Evolutionary conservation across 2,797 vertebrate species (phyloP).

Genomic region (Pteropus rufus): DNA sequence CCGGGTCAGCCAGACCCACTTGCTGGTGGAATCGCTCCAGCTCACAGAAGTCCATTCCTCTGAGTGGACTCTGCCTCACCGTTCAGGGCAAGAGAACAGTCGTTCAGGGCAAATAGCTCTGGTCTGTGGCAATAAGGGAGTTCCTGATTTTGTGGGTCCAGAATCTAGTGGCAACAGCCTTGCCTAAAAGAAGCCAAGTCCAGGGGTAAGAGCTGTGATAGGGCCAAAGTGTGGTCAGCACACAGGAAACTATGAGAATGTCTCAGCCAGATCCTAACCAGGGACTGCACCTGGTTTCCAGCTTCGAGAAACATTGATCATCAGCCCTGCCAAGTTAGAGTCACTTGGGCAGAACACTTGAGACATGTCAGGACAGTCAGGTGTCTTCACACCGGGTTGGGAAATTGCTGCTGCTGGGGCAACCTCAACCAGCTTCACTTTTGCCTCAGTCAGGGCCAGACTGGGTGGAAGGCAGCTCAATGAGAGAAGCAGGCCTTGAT

Average conservation of each 20-base stretch:
- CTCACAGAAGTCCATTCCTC: background rate
- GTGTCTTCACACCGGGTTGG: background rate
- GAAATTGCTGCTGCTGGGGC: conserved; percentile 19
- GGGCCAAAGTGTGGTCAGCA: background rate
- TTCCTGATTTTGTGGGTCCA: background rate
- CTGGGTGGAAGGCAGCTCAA: background rate
- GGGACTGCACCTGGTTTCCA: background rate
- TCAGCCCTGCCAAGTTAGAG: background rate
- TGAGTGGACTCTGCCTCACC: background rate
- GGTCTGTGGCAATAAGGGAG: background rate
- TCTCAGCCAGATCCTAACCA: background rate
- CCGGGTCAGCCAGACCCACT: background rate
- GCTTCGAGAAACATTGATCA: background rate
- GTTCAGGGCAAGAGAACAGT: background rate
- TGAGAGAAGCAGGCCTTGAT: background rate
- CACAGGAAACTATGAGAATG: background rate
- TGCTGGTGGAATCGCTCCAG: background rate
- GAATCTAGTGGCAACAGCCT: background rate
- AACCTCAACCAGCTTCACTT: conserved; percentile 15
- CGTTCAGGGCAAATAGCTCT: background rate
- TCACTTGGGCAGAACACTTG: background rate
- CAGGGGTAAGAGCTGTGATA: background rate
- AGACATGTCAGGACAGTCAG: background rate
- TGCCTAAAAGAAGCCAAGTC: background rate
- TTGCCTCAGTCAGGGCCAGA: conserved; percentile 10